Evolutionary conservation across 2,888 invertebrate genomes (phyloP).

Genomic region (Fissipunctia ypsillon): DNA sequence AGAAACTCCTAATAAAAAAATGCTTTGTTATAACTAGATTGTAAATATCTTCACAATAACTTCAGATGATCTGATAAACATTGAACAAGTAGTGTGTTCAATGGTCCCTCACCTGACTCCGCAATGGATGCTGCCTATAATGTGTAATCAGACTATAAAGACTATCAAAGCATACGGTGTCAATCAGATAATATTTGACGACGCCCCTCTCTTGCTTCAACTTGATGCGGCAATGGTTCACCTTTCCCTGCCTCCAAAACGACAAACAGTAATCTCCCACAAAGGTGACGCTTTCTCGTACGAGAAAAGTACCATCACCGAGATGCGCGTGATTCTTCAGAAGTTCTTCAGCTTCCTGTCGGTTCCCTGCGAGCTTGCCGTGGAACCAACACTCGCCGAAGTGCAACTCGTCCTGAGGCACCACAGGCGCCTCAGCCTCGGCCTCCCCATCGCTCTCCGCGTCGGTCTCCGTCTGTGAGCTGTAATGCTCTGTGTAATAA

Average conservation of each 20-base stretch:
- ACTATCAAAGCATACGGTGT: slow-evolving; percentile 96
- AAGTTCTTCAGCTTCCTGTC: slow-evolving; percentile 95
- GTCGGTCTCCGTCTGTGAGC: slow-evolving; percentile 87
- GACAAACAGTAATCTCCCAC: slow-evolving; percentile 98
- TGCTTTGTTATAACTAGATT: neutral
- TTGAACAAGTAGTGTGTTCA: neutral
- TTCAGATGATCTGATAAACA: neutral
- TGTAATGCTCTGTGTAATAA: slow-evolving; percentile 95
- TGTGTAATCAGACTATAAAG: slow-evolving; percentile 97
- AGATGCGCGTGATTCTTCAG: slow-evolving; percentile 94
- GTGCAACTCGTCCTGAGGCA: slow-evolving; percentile 96
- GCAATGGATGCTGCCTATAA: slow-evolving; percentile 95
- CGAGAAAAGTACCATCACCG: slow-evolving; percentile 98
- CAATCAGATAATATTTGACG: slow-evolving; percentile 97
- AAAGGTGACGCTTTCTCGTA: slow-evolving; percentile 98
- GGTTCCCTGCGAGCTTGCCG: slow-evolving; percentile 94
- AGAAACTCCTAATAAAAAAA: slow-evolving; percentile 93
- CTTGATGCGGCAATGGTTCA: slow-evolving; percentile 98
- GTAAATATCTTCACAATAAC: neutral
- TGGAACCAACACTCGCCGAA: slow-evolving; percentile 98
- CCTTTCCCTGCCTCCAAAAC: slow-evolving; percentile 97
- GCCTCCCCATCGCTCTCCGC: slow-evolving; percentile 91
- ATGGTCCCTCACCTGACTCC: slow-evolving; percentile 92
- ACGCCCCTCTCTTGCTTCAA: slow-evolving; percentile 96
- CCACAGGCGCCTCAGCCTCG: slow-evolving; percentile 91